Base-by-base conservation (phyloP, 2,888 invertebrate genomes). In the Drosophila meridiana region DNA sequence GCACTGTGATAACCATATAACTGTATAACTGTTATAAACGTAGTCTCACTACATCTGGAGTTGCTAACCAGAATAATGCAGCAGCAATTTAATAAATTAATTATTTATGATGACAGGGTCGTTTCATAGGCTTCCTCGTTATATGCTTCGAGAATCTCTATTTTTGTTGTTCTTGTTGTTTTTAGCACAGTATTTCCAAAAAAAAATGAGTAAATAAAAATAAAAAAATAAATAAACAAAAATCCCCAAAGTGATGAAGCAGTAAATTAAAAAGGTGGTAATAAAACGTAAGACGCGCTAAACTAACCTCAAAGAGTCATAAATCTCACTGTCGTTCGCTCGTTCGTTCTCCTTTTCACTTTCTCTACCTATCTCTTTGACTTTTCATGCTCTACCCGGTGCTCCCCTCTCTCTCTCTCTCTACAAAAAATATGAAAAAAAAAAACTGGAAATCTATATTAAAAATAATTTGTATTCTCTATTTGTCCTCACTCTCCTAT, bases 91-190 rank as follows among this genome's bases (percentile, higher is more conserved):
- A 8, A n/a, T 28, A 28, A 20, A 61, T 48, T 3, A 11, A 38
- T 58, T 38, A 43, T 52, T 9, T 13, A 64, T 38, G 14, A 61
- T 60, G 58, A 52, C 71, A 76, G 73, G 78, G 63, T 70, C 68
- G 74, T 73, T 79, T 48, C 36, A 58, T 70, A 86, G 80, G 73
- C 76, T 87, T 82, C 76, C 82, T 81, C 73, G 74, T 80, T 83
- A 91, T 92, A 92, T 92, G 92, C 91, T 91, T 91, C 92, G 91
- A 92, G 91, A 92, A 92, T 82, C 76, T 92, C 91, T 92, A 92
- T 92, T 92, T 90, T 88, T 86, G 87, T 85, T 85, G 87, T 85
- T 89, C 87, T 89, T 89, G 89, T 85, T 89, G 85, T 77, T 81
- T 87, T 87, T 82, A 86, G 81, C 80, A 85, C 78, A 85, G 64